phyloP scores from a whole-genome alignment of 2,888 invertebrate genomes.

The Adela reaumurella region DNA sequence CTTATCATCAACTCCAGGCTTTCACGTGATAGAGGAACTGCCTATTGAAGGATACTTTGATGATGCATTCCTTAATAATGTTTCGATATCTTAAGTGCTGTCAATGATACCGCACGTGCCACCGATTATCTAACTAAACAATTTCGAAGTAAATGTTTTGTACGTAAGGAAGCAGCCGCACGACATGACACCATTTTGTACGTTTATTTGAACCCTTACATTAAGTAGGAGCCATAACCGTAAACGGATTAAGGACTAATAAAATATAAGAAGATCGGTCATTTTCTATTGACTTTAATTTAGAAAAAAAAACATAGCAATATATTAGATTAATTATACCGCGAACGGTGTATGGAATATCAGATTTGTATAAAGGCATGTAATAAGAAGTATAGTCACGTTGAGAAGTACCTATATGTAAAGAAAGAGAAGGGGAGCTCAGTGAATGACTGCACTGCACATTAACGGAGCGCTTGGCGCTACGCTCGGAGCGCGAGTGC shows the following conservation, averaged over 20 bases:
- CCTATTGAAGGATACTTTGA: no score
- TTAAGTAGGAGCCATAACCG: conserved; percentile 14
- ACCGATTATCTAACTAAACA: conserved; percentile 26
- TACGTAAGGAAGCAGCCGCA: not conserved
- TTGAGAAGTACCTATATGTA: not conserved
- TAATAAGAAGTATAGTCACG: conserved; percentile 36
- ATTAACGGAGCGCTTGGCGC: conserved; percentile 21
- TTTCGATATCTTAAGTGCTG: no score
- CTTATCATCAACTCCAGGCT: no score
- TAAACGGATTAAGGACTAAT: conserved; percentile 19
- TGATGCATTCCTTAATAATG: no score
- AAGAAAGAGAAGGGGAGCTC: not conserved
- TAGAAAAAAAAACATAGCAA: conserved; percentile 53
- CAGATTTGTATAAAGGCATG: conserved; percentile 49
- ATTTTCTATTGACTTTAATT: conserved; percentile 40
- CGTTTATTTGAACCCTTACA: conserved; percentile 8
- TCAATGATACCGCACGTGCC: no score
- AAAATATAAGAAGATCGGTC: conserved; percentile 33
- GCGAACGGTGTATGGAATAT: conserved; percentile 39
- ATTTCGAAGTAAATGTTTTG: conserved; percentile 18
- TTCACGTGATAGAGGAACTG: no score
- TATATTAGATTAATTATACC: conserved; percentile 54
- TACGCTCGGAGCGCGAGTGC: not conserved
- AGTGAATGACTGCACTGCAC: conserved; percentile 25
- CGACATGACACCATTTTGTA: not conserved